Evolutionary conservation across 2,888 invertebrate genomes (phyloP), one percentile per base, ranked within the genome.

Genomic region (Lithophane socia): DNA sequence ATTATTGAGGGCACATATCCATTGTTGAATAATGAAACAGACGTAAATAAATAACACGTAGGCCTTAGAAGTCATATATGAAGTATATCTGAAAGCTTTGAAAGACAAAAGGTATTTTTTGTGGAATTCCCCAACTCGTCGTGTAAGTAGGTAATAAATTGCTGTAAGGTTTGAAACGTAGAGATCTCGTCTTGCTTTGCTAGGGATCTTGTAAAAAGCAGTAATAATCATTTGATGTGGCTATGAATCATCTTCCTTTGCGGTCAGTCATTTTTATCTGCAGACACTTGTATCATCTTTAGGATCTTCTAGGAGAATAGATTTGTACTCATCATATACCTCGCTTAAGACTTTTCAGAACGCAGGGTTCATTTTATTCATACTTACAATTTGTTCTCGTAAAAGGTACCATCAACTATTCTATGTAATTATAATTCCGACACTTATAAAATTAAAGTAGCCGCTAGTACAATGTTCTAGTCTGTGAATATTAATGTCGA

Each of bases 401-500:
- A 3, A 76, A 61, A 18, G 54, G 58, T n/a, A 42, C 56, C 52
- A 21, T 18, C 47, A 47, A 12, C 12, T 42, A 24, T 44, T 29
- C 21, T 24, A 12, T 44, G 8, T 44, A n/a, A 58, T 37, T 70
- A 12, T 44, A n/a, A 58, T 37, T 70, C 29, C 13, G 18, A 47
- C n/a, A 58, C 49, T 70, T 58, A 67, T 13, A 63, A 74, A 82
- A 74, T 74, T 24, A 74, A 72, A n/a, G 29, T 63, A 73, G 2
- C 29, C n/a, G 7, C 74, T 58, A 70, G 52, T 76, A 72, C 63
- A 74, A 63, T 75, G 42, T 73, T 77, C 66, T 71, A 68, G 64
- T 73, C 56, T 73, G 47, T 75, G 63, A 58, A 68, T 82, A 85
- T 68, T 77, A 75, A 73, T 82, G 49, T 82, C 75, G 42, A 77